Percentiles rank a stretch among this genome's conserved stretches.
phyloP scores from a whole-genome alignment of 2,113 vertebrate species.

The Oreochromis aureus region DNA sequence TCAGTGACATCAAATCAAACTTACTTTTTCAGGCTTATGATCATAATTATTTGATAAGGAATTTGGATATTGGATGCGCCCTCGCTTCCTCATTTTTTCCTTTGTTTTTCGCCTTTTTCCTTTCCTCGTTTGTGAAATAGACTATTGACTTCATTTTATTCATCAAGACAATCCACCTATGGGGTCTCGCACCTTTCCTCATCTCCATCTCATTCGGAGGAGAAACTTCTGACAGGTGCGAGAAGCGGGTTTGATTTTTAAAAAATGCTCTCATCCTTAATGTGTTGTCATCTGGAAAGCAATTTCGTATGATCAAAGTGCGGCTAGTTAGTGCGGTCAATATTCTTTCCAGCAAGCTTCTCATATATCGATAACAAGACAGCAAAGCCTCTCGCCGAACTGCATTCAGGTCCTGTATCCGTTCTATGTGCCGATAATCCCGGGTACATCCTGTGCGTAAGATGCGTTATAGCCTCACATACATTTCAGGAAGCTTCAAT shows the following conservation, averaged over 20 bases:
- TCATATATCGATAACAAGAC: slow-evolving; percentile 60
- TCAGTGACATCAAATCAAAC: neutral
- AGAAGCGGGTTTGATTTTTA: slow-evolving; percentile 42
- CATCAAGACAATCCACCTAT: slow-evolving; percentile 4
- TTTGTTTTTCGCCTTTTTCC: neutral
- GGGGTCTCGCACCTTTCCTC: slow-evolving; percentile 6
- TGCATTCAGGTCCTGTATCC: slow-evolving; percentile 29
- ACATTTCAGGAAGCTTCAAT: neutral
- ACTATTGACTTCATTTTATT: slow-evolving; percentile 14
- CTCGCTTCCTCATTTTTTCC: neutral
- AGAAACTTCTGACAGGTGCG: slow-evolving; percentile 43
- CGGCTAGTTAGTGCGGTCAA: slow-evolving; percentile 68
- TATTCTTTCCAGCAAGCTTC: slow-evolving; percentile 53
- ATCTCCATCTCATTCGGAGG: slow-evolving; percentile 26
- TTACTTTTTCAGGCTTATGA: neutral
- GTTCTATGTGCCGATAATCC: neutral
- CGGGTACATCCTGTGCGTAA: neutral
- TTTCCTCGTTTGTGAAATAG: neutral
- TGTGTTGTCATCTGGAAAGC: slow-evolving; percentile 63
- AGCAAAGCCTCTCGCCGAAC: slow-evolving; percentile 40
- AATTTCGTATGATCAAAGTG: slow-evolving; percentile 63
- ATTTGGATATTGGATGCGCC: neutral
- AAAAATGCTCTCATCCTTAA: slow-evolving; percentile 57
- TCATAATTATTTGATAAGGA: neutral
- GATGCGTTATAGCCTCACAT: neutral